These are phyloP conservation scores for Zingel zingel DNA, from an alignment of 2,113 vertebrate species.

Conservation along the genomic window DNA sequence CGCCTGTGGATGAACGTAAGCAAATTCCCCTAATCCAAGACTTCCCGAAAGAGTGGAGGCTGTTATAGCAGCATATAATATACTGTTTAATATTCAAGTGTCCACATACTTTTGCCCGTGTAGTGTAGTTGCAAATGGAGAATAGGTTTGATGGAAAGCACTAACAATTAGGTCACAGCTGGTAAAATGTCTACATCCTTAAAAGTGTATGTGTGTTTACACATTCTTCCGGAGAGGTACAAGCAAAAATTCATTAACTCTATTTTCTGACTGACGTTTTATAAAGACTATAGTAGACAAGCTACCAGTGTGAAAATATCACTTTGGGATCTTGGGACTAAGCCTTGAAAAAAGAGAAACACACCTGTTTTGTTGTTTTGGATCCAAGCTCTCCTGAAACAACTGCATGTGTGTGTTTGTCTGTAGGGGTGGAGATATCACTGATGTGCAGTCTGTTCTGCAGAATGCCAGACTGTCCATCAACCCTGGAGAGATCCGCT, in stretches of 20 bases:
- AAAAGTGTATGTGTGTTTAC: neutral
- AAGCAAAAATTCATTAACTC: neutral
- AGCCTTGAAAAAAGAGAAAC: neutral
- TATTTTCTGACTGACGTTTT: neutral
- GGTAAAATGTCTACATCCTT: neutral
- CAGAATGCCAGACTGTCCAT: slow-evolving; percentile 55
- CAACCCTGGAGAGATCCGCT: slow-evolving; percentile 55
- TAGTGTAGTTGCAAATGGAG: neutral
- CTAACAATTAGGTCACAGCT: neutral
- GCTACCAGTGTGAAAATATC: neutral
- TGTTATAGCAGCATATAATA: neutral
- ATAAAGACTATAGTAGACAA: neutral
- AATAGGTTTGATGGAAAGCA: neutral
- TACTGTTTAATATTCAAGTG: neutral
- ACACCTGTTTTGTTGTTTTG: slow-evolving; percentile 16
- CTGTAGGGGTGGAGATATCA: slow-evolving; percentile 44
- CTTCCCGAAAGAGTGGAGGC: neutral
- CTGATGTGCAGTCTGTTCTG: slow-evolving; percentile 52
- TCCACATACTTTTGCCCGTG: neutral
- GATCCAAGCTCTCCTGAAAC: slow-evolving; percentile 14
- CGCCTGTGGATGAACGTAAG: neutral
- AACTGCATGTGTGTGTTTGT: slow-evolving; percentile 39
- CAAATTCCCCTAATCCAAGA: neutral
- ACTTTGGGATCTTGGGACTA: slow-evolving; percentile 21
- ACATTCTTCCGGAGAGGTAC: neutral